Evolutionary conservation across 1,140 invertebrate genomes (phyloP), one percentile per base, ranked within the genome.

Genomic region (Drosophila baimaii): DNA sequence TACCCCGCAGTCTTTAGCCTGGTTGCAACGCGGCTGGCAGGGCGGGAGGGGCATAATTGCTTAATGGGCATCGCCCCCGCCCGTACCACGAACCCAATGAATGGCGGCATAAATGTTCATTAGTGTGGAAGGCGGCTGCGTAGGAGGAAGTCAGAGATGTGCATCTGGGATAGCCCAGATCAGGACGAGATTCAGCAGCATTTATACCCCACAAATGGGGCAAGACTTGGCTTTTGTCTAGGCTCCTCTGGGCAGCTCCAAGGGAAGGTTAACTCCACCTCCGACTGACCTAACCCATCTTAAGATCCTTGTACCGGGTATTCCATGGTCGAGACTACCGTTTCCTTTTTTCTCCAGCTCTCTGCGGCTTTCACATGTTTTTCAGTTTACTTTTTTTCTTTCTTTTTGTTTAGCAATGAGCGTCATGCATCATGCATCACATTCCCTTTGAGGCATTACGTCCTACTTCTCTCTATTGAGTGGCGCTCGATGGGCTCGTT

Each of bases 41-140:
- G 52, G n/a, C 21, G 29, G 31, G 31, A 33, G 59, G 31, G 27
- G 47, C 33, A 51, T 41, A 68, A 65, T 65, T 49, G 57, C 25
- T 41, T 49, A 49, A 63, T 31, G 35, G 37, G 27, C 19, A n/a
- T n/a, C n/a, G 25, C 10, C 25, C n/a, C 29, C 43, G 0, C 47
- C 15, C 15, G n/a, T n/a, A n/a, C 15, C 15, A 19, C 33, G 12
- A 25, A 6, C 54, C n/a, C 27, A 23, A 39, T 23, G 33, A 63
- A 41, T 59, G 27, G n/a, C 35, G 35, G 35, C 61, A 64, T 64
- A 64, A 64, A 64, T 64, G 55, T 64, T 39, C 27, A 64, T 64
- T 61, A 31, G 55, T 17, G 19, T 3, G 35, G 35, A 61, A 64
- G 13, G 35, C 35, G 13, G 5, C 35, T 33, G 31, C 31, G 12